Evolutionary conservation across 2,113 vertebrate species (phyloP).

Genomic region (Oreotrochilus melanogaster): DNA sequence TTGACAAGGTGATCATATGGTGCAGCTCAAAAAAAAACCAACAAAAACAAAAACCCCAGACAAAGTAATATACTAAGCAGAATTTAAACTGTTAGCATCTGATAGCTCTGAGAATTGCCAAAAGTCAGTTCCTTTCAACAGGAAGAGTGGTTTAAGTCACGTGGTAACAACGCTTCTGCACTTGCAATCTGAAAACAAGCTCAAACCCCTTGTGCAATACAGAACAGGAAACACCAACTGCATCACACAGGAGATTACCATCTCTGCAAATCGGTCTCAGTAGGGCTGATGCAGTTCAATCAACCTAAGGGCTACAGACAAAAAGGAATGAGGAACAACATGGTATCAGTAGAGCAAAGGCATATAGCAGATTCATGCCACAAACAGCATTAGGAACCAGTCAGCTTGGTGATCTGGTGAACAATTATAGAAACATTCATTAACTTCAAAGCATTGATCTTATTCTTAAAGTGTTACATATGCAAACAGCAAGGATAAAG

Average conservation of each 20-base stretch:
- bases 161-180: background rate
- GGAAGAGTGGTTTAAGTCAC: background rate
- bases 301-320: background rate
- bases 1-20: background rate
- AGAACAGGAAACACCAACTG: background rate
- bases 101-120: background rate
- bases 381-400: background rate
- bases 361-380: accelerated
- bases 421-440: background rate
- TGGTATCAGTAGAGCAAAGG: background rate
- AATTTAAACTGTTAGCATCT: background rate
- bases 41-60: accelerated
- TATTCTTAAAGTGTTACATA: background rate
- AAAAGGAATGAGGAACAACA: background rate
- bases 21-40: background rate
- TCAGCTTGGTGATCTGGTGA: background rate
- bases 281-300: background rate
- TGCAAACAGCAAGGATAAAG: background rate
- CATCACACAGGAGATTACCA: background rate
- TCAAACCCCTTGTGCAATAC: background rate
- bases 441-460: background rate
- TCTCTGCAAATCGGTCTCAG: background rate
- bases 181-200: background rate
- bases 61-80: background rate
- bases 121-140: background rate